Base-by-base conservation (phyloP, 2,113 vertebrate genomes). In the Aegotheles bennettii region DNA sequence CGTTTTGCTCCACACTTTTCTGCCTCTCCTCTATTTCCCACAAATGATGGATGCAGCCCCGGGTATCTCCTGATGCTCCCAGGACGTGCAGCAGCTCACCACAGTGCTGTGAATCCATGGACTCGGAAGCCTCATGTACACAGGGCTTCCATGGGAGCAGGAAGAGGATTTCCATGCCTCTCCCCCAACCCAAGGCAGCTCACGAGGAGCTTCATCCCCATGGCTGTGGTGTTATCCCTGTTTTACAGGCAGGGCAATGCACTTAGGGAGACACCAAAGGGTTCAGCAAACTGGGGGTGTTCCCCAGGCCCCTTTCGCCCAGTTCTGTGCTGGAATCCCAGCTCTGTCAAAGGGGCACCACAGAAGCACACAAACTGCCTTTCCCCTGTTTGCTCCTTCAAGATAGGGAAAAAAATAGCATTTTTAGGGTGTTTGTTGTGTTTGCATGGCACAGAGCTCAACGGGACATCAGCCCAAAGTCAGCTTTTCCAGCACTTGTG, bases 331-430 rank as follows among this genome's bases (percentile, higher is more conserved):
- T 25, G 59, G 54, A 36, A 43, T 4, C 4, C 4, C 20, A 31
- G 35, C 13, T 65, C 28, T 74, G n/a, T 48, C 10, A 36, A 35
- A 36, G 28, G 43, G 25, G 33, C 4, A 9, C 69, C 35, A 42
- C n/a, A 48, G 16, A 73, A 53, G 38, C 35, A 40, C 16, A 31
- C 10, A 33, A 15, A 19, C 5, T 2, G 18, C 5, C 21, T 61
- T 33, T 45, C 43, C 2, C 8, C 13, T n/a, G 25, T n/a, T 33
- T 33, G 20, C 13, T 56, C 36, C 24, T 68, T 69, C 13, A 40
- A 25, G 13, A 33, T 4, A n/a, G 7, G 7, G 11, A 36, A 4
- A 26, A 57, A 31, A 10, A 1, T 0, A 26, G 19, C 4, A 4
- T 36, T 87, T 83, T 69, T 5, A 18, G 40, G 50, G n/a, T 7